Base-by-base conservation (phyloP, 2,888 invertebrate genomes). In the Spialia ferax region DNA sequence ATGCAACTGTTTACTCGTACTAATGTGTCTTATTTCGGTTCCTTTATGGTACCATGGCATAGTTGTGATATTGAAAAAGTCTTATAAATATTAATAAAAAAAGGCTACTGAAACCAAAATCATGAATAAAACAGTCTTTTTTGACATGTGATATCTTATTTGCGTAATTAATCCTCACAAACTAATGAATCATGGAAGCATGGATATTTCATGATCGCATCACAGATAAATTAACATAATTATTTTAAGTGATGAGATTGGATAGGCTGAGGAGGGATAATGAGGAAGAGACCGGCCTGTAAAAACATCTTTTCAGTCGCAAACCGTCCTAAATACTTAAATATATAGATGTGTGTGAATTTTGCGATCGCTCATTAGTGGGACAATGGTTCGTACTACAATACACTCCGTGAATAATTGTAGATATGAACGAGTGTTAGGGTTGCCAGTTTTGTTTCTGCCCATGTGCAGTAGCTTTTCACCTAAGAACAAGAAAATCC, bases 291-390 rank as follows among this genome's bases (percentile, higher is more conserved):
- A 42, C 66, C 62, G 54, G 64, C 57, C 45, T 68, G 64, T 42
- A 68, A 73, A 75, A 78, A 75, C 76, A 78, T 73, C 73, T 77
- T 78, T 78, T 79, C 71, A 74, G 72, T 75, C 69, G 45, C 10
- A 73, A 71, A 35, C 54, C 50, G 62, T 20, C 60, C 68, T 2
- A 11, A 35, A 35, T 13, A 13, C n/a, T n/a, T 69, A 62, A 75
- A 74, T 75, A 66, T 75, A 72, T 59, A 66, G 74, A 79, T 75
- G 76, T 78, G 81, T 79, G 83, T 83, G 79, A 80, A 82, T 81
- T 79, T 79, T 74, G 82, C 85, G 84, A 89, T 89, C 84, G 86
- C 90, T 91, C 91, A 89, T 91, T 91, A 91, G 84, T 73, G 79
- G 73, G 75, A 91, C 89, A 91, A 90, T 91, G 77, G 87, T 71